Percentiles rank a stretch among this genome's conserved stretches.
Evolutionary conservation across 2,888 invertebrate genomes (phyloP).

Genomic region (Dioctria rufipes): DNA sequence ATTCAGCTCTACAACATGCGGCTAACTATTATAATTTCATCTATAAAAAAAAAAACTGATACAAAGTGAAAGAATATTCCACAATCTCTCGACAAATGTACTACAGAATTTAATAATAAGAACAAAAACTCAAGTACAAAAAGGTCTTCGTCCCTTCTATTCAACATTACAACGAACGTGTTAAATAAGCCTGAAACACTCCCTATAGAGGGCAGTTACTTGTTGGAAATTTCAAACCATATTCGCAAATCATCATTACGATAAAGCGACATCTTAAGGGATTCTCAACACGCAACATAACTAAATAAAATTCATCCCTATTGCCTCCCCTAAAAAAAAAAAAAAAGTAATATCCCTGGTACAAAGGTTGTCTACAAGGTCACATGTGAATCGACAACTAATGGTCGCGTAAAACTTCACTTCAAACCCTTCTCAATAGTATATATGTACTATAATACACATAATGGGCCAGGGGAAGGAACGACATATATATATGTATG

Average conservation of each 20-base stretch:
- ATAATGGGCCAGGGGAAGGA: neutral
- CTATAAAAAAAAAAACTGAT: too few relatives aligned
- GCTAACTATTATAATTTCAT: too few relatives aligned
- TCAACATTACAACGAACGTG: neutral
- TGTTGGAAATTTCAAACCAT: neutral
- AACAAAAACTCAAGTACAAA: too few relatives aligned
- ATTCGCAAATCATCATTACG: slow-evolving; percentile 16
- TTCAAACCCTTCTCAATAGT: neutral
- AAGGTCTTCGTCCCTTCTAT: neutral
- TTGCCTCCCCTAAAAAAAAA: neutral
- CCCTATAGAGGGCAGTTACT: neutral
- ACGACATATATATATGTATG: too few relatives aligned
- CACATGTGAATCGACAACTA: slow-evolving; percentile 26
- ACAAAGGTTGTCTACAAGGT: slow-evolving; percentile 48
- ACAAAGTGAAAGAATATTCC: too few relatives aligned
- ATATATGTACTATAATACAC: neutral
- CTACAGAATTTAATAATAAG: too few relatives aligned
- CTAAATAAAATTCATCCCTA: slow-evolving; percentile 17
- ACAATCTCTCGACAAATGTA: too few relatives aligned
- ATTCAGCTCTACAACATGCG: too few relatives aligned
- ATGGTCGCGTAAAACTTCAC: slow-evolving; percentile 16
- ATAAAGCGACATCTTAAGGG: neutral
- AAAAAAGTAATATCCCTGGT: neutral
- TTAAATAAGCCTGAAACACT: neutral
- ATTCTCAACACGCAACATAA: slow-evolving; percentile 24